phyloP scores from a whole-genome alignment of 2,113 vertebrate species.

The Dolichallabes microphthalmus region DNA sequence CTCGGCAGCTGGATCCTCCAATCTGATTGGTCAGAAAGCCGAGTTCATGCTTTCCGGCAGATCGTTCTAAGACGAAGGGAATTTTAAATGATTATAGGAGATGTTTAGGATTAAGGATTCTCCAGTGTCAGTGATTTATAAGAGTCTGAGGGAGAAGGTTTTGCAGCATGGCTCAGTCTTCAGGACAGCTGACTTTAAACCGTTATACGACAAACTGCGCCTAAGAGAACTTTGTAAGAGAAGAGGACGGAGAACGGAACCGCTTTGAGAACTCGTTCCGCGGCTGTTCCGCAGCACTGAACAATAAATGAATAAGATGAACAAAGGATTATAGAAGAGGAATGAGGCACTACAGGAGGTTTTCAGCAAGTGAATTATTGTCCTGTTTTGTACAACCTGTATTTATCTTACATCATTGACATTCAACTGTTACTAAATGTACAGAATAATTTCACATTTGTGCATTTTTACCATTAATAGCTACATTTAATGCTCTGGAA shows the following conservation, averaged over 20 bases:
- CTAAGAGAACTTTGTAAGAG: no score
- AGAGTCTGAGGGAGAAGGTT: neutral
- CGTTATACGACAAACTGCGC: neutral
- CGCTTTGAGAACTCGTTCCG: neutral
- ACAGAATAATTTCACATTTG: neutral
- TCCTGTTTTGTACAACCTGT: neutral
- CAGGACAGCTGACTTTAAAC: neutral
- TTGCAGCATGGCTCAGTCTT: neutral
- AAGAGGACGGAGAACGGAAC: no score
- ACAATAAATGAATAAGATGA: neutral
- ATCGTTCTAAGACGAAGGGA: neutral
- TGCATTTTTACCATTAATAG: neutral
- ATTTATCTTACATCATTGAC: neutral
- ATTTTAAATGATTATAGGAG: neutral
- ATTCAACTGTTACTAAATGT: neutral
- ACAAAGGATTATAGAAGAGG: neutral
- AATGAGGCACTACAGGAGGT: neutral
- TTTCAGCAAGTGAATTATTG: neutral
- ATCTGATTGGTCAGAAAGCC: neutral
- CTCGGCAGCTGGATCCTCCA: neutral
- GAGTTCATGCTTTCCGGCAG: neutral
- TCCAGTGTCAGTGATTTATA: neutral
- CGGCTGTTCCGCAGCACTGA: neutral
- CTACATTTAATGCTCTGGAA: neutral
- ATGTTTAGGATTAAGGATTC: neutral